Conservation (phyloP, 2,888 invertebrate genomes). For the Cheilosia impressa region DNA sequence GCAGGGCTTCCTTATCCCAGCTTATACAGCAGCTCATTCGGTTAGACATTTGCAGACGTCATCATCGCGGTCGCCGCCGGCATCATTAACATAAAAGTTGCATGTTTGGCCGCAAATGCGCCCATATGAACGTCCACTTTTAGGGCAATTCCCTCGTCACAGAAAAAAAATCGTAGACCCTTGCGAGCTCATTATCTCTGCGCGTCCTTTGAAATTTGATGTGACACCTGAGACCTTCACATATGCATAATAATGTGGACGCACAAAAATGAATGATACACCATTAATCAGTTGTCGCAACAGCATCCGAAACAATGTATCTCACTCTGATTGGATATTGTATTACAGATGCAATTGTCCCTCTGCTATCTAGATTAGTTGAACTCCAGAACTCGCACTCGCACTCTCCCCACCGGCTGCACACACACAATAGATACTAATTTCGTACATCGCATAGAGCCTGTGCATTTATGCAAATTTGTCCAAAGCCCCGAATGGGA, state of each 20-base stretch:
- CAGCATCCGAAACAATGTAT: neutral
- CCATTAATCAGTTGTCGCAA: slow-evolving; percentile 44
- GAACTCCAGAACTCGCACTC: neutral
- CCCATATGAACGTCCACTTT: slow-evolving; percentile 24
- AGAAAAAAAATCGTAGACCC: neutral
- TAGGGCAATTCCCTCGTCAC: slow-evolving; percentile 14
- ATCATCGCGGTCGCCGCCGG: slow-evolving; percentile 35
- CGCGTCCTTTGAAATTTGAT: slow-evolving; percentile 24
- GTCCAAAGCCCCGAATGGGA: slow-evolving; percentile 13
- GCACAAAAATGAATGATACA: slow-evolving; percentile 36
- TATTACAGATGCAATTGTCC: slow-evolving; percentile 38
- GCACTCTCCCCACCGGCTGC: neutral
- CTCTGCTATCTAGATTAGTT: slow-evolving; percentile 22
- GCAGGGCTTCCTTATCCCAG: slow-evolving; percentile 54
- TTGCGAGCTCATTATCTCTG: slow-evolving; percentile 27
- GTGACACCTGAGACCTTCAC: slow-evolving; percentile 19
- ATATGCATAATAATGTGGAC: slow-evolving; percentile 28
- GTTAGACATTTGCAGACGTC: slow-evolving; percentile 70
- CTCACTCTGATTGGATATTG: slow-evolving; percentile 53
- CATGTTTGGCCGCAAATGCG: slow-evolving; percentile 42
- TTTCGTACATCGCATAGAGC: slow-evolving; percentile 15
- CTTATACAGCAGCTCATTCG: slow-evolving; percentile 33
- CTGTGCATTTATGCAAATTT: slow-evolving; percentile 54
- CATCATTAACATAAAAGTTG: slow-evolving; percentile 64
- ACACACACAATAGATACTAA: slow-evolving; percentile 60